Evolutionary conservation across 1,140 invertebrate genomes (phyloP).

Genomic region (Nephila pilipes): DNA sequence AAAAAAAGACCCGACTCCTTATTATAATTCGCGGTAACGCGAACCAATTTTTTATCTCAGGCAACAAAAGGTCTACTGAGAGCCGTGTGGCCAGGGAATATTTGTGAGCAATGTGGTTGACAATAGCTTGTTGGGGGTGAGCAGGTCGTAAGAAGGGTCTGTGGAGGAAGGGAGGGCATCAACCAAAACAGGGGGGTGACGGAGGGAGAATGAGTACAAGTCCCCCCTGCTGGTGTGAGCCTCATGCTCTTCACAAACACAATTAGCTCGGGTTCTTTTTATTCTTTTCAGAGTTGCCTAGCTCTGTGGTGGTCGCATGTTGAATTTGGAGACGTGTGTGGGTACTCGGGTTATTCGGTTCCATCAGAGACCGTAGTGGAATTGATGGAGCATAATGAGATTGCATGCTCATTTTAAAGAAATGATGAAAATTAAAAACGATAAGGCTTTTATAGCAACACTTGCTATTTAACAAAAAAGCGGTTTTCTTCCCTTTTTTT

Average conservation of each 20-base stretch:
- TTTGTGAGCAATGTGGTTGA: not conserved
- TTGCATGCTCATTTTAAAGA: conserved; percentile 1
- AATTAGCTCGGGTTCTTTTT: conserved; percentile 20
- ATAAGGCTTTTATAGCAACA: not conserved
- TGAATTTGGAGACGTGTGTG: not conserved
- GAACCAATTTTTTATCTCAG: not conserved
- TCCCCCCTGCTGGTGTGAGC: conserved; percentile 4
- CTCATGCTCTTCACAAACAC: conserved; percentile 40
- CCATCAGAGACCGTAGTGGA: not conserved
- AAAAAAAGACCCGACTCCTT: not conserved
- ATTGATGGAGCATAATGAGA: not conserved
- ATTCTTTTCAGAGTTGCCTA: not conserved
- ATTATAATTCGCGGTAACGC: not conserved
- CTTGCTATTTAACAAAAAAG: not conserved
- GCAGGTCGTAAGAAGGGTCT: not conserved
- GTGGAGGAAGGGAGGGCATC: not conserved
- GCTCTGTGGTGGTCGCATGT: not conserved
- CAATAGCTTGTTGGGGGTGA: not conserved
- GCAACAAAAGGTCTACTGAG: no score
- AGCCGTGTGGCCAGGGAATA: not conserved
- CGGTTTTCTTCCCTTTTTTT: not conserved
- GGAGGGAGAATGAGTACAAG: not conserved
- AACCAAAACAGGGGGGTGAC: not conserved
- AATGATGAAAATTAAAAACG: conserved; percentile 13
- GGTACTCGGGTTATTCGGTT: not conserved